Evolutionary conservation across 2,888 invertebrate genomes (phyloP), one percentile per base, ranked within the genome.

Genomic region (Cancer borealis): DNA sequence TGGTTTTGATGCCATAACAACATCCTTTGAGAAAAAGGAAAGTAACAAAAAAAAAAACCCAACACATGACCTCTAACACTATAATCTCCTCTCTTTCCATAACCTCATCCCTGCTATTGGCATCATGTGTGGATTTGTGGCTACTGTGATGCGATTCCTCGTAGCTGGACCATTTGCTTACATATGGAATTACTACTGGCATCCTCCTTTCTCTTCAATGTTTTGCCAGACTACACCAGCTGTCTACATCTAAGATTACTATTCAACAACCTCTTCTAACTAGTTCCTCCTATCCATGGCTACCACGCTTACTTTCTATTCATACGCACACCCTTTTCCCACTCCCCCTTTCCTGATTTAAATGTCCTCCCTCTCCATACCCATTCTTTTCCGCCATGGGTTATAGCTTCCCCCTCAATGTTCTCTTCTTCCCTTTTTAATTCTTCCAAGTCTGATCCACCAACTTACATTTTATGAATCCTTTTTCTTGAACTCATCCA

Each of bases 71-170:
- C 17, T 54, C 12, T 14, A 54, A 54, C 54, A 21, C 21, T 60
- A 3, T 26, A 26, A 26, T n/a, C 26, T 14, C 49, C 46, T 26
- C 30, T 21, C 10, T 14, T 14, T 14, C 17, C 39, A 10, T 30
- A 89, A 47, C 47, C 10, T 89, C 3, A 6, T 89, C n/a, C 89
- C 89, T 10, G 30, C 89, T 14, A 89, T 89, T 5, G 89, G 49
- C 49, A n/a, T 89, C 54, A 26, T 89, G 54, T 45, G 26, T 26
- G 89, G 89, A 17, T 89, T 89, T 12, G 12, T 47, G 26, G 47
- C 89, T 17, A 89, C 89, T 12, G 54, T 89, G 54, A 26, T 89
- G 49, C 89, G 49, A 26, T 89, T 89, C 47, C 47, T 47, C 21
- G 49, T 89, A 26, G 46, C 89, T 17, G 89, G 89, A n/a, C 46